Evolutionary conservation across 2,113 vertebrate genomes (phyloP), one percentile per base, ranked within the genome.

Genomic region (Pagrus major): DNA sequence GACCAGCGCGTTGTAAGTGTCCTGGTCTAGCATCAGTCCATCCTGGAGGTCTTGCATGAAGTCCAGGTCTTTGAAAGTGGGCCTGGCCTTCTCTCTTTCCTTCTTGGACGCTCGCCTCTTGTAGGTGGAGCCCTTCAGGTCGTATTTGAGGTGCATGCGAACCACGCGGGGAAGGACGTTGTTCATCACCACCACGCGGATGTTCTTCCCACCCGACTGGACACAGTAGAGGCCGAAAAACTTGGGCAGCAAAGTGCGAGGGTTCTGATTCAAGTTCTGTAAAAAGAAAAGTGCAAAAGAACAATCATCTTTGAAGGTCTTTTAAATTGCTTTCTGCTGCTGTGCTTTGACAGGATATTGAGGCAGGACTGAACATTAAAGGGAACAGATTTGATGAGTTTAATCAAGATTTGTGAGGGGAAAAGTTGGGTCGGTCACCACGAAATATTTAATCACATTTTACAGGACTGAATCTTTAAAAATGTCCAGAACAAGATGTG

Each of bases 181-280:
- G 95, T 99, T 99, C 98, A 99, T 99, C 58, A 99, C 98, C 2
- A 97, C 97, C 85, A 99, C 95, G 0, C 98, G 97, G 91, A 99
- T 99, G 93, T 99, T 99, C 93, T 99, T 99, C 60, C 98, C 98
- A 0, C 98, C 98, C 0, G 98, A 99, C 71, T 99, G 98, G 87
- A 99, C 96, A 0, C 98, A 99, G 92, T 99, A 99, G 52, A 99
- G 96, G 82, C 98, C 98, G 0, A 98, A 99, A 65, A 99, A 99
- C 92, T 99, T 99, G 69, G 98, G 98, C 89, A 99, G 95, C 89
- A 99, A 93, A 0, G 98, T 99, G 83, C 98, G 95, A 0, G 97
- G 98, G 90, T 99, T 99, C 94, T 99, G 98, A 92, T 99, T 99
- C 88, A 99, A 93, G 90, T 99, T 99, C 97, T 98, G 93, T 11